These are phyloP conservation scores for Popillia japonica DNA, from an alignment of 1,140 invertebrate genomes.

Conservation along the genomic window DNA sequence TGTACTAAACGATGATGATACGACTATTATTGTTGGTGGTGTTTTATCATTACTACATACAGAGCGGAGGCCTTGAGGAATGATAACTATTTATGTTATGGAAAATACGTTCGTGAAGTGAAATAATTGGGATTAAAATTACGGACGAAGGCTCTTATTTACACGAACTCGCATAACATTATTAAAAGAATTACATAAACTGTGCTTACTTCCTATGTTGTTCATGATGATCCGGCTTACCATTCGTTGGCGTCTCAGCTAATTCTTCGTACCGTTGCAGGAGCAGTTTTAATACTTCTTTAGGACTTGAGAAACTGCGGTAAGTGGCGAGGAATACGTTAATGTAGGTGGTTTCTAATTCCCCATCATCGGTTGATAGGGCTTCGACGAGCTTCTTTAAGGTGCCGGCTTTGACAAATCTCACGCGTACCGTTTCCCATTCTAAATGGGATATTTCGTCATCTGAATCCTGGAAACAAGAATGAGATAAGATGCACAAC, in stretches of 20 bases:
- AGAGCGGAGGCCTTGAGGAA: too few relatives aligned
- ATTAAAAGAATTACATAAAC: neutral
- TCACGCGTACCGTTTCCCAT: conserved; percentile 98
- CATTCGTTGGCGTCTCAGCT: conserved; percentile 56
- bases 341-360: conserved; percentile 96
- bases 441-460: conserved; percentile 95
- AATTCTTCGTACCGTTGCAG: conserved; percentile 80
- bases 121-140: too few relatives aligned
- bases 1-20: too few relatives aligned
- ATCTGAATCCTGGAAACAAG: conserved; percentile 74
- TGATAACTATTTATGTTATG: too few relatives aligned
- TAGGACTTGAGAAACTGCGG: conserved; percentile 81
- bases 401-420: conserved; percentile 96
- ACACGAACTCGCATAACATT: too few relatives aligned
- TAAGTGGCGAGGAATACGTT: conserved; percentile 97
- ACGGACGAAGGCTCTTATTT: too few relatives aligned
- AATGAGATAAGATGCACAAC: neutral
- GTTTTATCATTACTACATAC: too few relatives aligned
- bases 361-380: conserved; percentile 90
- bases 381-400: conserved; percentile 92
- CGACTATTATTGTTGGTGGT: too few relatives aligned
- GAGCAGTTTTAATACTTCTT: conserved; percentile 83
- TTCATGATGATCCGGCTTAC: conserved; percentile 65
- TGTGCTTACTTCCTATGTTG: conserved; percentile 76
- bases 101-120: too few relatives aligned